phyloP scores from a whole-genome alignment of 37 sponge, comb jelly and placozoan genomes.

The Halichondria panicea region DNA sequence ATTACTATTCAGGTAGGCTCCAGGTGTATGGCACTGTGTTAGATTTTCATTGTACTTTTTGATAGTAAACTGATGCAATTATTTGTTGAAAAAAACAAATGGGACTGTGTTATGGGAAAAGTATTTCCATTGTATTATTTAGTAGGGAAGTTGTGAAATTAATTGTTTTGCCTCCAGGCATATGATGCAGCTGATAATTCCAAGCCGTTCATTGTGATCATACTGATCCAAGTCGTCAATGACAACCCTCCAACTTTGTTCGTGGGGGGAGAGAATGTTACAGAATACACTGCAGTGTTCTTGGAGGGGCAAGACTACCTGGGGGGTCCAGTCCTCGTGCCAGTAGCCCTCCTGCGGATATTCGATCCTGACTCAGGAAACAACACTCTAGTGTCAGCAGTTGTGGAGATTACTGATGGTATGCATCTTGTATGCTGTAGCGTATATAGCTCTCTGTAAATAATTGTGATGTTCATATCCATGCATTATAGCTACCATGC shows the following conservation, averaged over 20 bases:
- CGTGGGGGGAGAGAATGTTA: conserved; percentile 15
- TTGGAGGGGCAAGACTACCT: conserved; percentile 21
- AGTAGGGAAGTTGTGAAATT: neutral
- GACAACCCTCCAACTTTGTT: conserved; percentile 36
- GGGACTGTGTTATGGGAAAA: too few species aligned
- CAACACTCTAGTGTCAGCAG: neutral
- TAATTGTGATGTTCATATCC: too few species aligned
- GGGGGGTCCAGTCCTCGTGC: conserved; percentile 4
- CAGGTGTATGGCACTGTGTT: too few species aligned
- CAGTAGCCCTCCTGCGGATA: conserved; percentile 35
- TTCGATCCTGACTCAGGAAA: conserved; percentile 37
- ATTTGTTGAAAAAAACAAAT: too few species aligned
- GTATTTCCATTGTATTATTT: neutral
- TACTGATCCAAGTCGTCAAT: conserved; percentile 40
- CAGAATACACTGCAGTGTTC: conserved; percentile 1
- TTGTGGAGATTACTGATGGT: conserved; percentile 15
- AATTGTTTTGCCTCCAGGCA: conserved; percentile 11
- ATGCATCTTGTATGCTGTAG: neutral
- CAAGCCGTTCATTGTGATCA: neutral
- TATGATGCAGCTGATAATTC: conserved; percentile 23
- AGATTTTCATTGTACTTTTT: too few species aligned
- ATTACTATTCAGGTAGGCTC: conserved; percentile 20
- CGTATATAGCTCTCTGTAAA: too few species aligned
- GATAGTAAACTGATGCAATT: too few species aligned
- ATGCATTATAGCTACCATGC: too few species aligned